These are phyloP conservation scores for Taurulus bubalis DNA, from an alignment of 2,113 vertebrate species.

Conservation along the genomic window DNA sequence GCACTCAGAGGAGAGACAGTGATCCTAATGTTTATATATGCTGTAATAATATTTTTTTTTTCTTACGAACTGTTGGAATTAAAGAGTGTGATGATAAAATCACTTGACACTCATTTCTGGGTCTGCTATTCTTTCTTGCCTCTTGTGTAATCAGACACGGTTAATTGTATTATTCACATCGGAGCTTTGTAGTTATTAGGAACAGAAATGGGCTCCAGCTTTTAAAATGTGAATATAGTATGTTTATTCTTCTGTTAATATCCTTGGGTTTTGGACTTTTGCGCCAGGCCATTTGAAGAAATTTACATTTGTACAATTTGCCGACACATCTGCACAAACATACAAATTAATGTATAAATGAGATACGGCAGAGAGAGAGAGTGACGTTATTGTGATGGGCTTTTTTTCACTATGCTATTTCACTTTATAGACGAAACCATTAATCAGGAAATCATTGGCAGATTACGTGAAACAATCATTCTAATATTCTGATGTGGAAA, in stretches of 20 bases:
- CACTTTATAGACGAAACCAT: not conserved
- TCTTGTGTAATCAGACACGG: not conserved
- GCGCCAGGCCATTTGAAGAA: not conserved
- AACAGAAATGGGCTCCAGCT: not conserved
- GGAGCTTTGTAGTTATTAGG: not conserved
- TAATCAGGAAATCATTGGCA: not conserved
- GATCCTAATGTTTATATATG: slow-evolving; percentile 70
- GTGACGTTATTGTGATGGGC: not conserved
- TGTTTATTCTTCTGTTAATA: not conserved
- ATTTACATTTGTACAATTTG: not conserved
- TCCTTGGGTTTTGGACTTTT: not conserved
- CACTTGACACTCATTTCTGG: not conserved
- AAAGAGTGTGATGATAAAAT: slow-evolving; percentile 58
- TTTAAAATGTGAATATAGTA: not conserved
- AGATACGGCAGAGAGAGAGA: not conserved
- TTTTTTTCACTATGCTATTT: not conserved
- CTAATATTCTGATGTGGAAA: not conserved
- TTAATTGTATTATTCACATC: not conserved
- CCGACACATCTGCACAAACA: not conserved
- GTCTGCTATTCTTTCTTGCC: slow-evolving; percentile 5
- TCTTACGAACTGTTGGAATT: slow-evolving; percentile 66
- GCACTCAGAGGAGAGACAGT: slow-evolving; percentile 42
- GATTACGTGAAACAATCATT: not conserved
- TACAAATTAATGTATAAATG: not conserved
- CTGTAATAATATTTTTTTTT: slow-evolving; percentile 69